These are phyloP conservation scores for Eufriesea mexicana DNA, from an alignment of 1,140 invertebrate genomes.

Conservation along the genomic window DNA sequence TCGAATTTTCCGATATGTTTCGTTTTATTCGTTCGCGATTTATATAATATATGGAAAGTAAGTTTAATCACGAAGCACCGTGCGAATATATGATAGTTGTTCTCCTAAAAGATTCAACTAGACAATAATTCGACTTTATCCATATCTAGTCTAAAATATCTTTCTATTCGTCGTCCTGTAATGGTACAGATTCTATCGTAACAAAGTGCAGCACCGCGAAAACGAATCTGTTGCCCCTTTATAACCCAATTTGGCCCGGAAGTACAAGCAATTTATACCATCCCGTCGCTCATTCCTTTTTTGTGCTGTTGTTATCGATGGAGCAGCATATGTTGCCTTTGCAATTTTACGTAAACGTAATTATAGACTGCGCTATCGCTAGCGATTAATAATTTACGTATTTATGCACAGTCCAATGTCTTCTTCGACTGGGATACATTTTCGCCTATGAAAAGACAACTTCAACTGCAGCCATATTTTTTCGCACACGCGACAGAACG, in stretches of 20 bases:
- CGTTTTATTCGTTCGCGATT: too few species aligned
- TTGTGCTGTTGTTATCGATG: constrained; percentile 27
- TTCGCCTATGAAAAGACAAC: too few species aligned
- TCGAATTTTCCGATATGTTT: too few species aligned
- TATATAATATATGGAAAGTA: too few species aligned
- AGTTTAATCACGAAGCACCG: too few species aligned
- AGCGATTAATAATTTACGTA: background rate
- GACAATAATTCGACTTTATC: background rate
- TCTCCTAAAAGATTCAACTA: background rate
- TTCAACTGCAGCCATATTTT: background rate
- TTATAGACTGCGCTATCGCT: background rate
- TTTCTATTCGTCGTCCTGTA: constrained; percentile 23
- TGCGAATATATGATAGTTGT: too few species aligned
- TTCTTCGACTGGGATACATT: background rate
- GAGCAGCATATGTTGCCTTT: background rate
- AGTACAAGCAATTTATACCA: constrained; percentile 46
- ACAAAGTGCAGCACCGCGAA: constrained; percentile 37
- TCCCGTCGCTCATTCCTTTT: constrained; percentile 26
- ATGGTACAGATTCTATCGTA: constrained; percentile 33
- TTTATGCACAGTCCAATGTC: too few species aligned
- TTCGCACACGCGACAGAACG: background rate
- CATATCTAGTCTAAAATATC: background rate
- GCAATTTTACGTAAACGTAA: background rate
- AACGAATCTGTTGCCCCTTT: constrained; percentile 44
- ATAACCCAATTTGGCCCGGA: constrained; percentile 43